Evolutionary conservation across 2,797 vertebrate genomes (phyloP), one percentile per base, ranked within the genome.

Genomic region (Melanogrammus aeglefinus): DNA sequence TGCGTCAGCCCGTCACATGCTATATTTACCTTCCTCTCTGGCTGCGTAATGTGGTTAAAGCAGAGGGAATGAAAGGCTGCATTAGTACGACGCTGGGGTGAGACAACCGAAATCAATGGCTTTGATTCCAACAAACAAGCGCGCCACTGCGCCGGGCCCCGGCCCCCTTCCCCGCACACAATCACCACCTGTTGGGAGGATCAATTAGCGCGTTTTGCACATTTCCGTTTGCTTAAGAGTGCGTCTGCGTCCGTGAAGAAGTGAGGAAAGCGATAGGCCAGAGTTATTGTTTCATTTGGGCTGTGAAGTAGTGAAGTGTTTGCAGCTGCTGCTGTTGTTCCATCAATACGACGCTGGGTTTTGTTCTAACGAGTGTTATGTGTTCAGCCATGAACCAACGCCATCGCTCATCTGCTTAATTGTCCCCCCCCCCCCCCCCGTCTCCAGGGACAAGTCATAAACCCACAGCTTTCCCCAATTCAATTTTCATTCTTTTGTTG

Each of bases 331-430:
- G 76, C 76, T 83, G 76, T 79, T 31, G 18, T 78, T 78, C 86
- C 85, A 85, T 91, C 82, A 89, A 88, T 91, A 82, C 87, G 87
- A 84, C 69, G 78, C 51, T 72, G 33, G 35, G 69, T 63, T 76
- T 82, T 79, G 80, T 84, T 74, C 24, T 84, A 84, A 86, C 77
- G 79, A 85, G 80, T 78, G 38, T 78, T 81, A 85, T 82, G 79
- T 88, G 70, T 86, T 86, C 36, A 72, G 73, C 51, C 18, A 14
- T 80, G 80, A 81, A n/a, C 79, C 70, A 80, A 82, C 86, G 80
- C 75, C 78, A 81, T 87, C 77, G 74, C 80, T 89, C 82, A 77
- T 81, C 80, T 78, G 74, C 77, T 75, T 79, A 85, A 84, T 83
- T n/a, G 69, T 85, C 73, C 44, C 44, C 29, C 24, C 41, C 51